Percentiles rank a stretch among this genome's conserved stretches.
These are phyloP conservation scores for Pemphigus obesinymphae DNA, from an alignment of 1,140 invertebrate genomes.

Conservation along the genomic window DNA sequence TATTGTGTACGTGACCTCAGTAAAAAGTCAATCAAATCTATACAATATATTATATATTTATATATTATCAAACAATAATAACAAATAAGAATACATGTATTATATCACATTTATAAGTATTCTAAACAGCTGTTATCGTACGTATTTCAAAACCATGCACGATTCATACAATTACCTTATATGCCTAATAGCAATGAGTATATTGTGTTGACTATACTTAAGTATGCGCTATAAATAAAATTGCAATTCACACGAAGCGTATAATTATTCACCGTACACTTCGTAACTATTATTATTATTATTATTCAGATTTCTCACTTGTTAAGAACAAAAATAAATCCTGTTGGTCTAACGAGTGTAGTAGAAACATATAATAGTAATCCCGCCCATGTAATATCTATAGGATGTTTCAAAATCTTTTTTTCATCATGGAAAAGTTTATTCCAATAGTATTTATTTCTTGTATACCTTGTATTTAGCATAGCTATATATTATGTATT, in stretches of 20 bases:
- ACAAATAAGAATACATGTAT: too few species aligned
- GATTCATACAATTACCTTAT: background rate
- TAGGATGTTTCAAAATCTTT: conserved; percentile 5
- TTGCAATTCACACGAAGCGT: background rate
- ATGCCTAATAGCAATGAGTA: background rate
- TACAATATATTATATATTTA: too few species aligned
- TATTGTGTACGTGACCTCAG: background rate
- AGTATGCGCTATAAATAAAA: background rate
- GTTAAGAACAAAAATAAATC: background rate
- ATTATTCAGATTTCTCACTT: background rate
- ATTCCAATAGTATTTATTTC: background rate
- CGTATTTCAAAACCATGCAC: background rate
- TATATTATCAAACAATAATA: too few species aligned
- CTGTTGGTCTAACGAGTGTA: background rate
- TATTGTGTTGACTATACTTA: background rate
- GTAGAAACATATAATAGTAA: background rate
- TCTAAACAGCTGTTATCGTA: too few species aligned
- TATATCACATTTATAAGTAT: background rate
- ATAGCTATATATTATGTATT: background rate
- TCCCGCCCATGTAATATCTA: background rate
- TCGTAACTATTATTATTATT: background rate
- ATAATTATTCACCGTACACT: background rate
- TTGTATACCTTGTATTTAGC: background rate
- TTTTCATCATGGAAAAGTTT: background rate
- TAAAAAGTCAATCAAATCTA: too few species aligned